Conservation (phyloP, 1,140 invertebrate species). For the Bombyx mandarina region DNA sequence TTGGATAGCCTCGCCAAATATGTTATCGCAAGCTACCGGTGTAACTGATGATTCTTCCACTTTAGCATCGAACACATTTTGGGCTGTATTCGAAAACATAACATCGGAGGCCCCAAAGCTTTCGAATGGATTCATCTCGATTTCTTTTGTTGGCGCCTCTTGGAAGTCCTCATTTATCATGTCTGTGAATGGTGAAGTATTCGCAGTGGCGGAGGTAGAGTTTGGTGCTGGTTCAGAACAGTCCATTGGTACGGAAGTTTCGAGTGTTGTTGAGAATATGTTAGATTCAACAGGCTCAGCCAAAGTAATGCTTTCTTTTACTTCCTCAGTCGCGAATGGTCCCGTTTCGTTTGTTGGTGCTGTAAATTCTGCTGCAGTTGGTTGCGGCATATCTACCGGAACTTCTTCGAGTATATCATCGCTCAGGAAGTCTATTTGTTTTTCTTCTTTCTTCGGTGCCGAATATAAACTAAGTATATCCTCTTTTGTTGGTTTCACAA, state of each 20-base stretch:
- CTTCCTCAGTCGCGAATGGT: too few species aligned
- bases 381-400: conserved; percentile 24
- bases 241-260: conserved; percentile 36
- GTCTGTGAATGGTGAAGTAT: conserved; percentile 42
- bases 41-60: background rate
- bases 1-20: background rate
- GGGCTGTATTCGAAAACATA: conserved; percentile 8
- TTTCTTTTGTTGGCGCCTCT: conserved; percentile 10
- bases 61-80: conserved; percentile 40
- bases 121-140: conserved; percentile 56
- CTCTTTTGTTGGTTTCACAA: conserved; percentile 70
- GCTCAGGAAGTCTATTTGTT: conserved; percentile 69
- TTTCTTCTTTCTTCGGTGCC: conserved; percentile 66
- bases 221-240: conserved; percentile 38
- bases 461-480: conserved; percentile 78
- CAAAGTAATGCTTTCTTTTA: too few species aligned
- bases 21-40: background rate
- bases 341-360: background rate
- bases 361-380: conserved; percentile 15
- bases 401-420: conserved; percentile 67
- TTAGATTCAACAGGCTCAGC: too few species aligned
- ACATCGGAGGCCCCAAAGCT: conserved; percentile 2
- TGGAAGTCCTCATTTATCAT: conserved; percentile 21
- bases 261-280: too few species aligned
- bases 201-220: conserved; percentile 12